phyloP scores from a whole-genome alignment of 1,140 invertebrate species.

The Lordiphosa mommai region DNA sequence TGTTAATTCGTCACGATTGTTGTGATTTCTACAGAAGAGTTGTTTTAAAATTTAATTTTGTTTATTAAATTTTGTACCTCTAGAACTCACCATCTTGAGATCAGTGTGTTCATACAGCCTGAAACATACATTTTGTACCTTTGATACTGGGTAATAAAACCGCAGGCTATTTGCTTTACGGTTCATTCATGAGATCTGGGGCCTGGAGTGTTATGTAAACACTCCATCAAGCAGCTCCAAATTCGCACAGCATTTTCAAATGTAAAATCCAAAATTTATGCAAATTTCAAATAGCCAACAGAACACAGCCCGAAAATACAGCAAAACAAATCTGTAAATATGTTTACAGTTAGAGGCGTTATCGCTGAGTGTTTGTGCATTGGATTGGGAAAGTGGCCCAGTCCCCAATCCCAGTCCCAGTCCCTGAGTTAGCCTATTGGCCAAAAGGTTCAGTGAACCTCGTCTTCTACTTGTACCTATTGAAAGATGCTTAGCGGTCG shows the following conservation, averaged over 20 bases:
- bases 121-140: too few relatives aligned
- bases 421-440: slow-evolving; percentile 18
- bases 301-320: slow-evolving; percentile 29
- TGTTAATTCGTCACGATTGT: too few relatives aligned
- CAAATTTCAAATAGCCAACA: slow-evolving; percentile 51
- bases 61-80: too few relatives aligned
- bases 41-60: too few relatives aligned
- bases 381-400: slow-evolving; percentile 64
- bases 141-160: slow-evolving; percentile 3
- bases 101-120: too few relatives aligned
- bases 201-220: slow-evolving; percentile 71
- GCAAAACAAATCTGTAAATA: slow-evolving; percentile 55
- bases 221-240: slow-evolving; percentile 31
- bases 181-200: slow-evolving; percentile 55
- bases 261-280: slow-evolving; percentile 65
- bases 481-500: slow-evolving; percentile 68
- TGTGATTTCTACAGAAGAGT: too few relatives aligned
- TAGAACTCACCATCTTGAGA: too few relatives aligned
- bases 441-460: slow-evolving; percentile 69
- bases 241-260: slow-evolving; percentile 58
- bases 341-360: slow-evolving; percentile 72
- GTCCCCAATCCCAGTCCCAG: slow-evolving; percentile 11
- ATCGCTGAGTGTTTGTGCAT: slow-evolving; percentile 42
- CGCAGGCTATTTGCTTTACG: slow-evolving; percentile 61
- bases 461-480: slow-evolving; percentile 42